Percentiles rank a stretch among this genome's conserved stretches.
Conservation (phyloP, 2,113 vertebrate genomes). For the Entomyzon cyanotis region DNA sequence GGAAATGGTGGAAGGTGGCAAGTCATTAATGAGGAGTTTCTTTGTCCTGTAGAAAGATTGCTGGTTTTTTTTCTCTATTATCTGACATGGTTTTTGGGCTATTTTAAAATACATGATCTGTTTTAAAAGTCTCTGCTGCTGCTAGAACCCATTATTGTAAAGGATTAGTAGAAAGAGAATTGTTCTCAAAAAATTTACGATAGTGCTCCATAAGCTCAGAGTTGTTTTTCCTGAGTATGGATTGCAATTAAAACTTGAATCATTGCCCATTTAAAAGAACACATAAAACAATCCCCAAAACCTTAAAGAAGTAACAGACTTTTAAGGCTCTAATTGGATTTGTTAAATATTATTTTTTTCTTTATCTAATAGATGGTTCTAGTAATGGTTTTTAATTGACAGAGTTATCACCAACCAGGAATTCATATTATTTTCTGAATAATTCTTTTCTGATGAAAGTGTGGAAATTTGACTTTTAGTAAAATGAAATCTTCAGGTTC, state of each 20-base stretch:
- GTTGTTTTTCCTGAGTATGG: neutral
- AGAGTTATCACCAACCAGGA: neutral
- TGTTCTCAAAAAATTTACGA: neutral
- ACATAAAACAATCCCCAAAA: neutral
- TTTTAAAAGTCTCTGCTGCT: neutral
- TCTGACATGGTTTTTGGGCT: neutral
- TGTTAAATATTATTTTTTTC: neutral
- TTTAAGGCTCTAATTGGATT: neutral
- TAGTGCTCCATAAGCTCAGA: neutral
- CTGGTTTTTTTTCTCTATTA: neutral
- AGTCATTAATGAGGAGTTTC: neutral
- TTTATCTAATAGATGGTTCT: neutral
- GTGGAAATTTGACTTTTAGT: neutral
- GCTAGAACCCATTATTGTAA: neutral
- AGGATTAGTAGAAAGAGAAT: neutral
- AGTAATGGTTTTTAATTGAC: neutral
- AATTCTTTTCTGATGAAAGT: neutral
- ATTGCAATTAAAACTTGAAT: neutral
- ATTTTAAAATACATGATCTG: neutral
- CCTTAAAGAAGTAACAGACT: neutral
- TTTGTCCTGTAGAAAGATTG: neutral
- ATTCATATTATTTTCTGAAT: neutral
- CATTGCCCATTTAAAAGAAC: neutral
- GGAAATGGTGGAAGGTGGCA: neutral
- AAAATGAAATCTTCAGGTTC: neutral